These are phyloP conservation scores for Ctenoplectra terminalis DNA, from an alignment of 1,140 invertebrate genomes.

Conservation along the genomic window DNA sequence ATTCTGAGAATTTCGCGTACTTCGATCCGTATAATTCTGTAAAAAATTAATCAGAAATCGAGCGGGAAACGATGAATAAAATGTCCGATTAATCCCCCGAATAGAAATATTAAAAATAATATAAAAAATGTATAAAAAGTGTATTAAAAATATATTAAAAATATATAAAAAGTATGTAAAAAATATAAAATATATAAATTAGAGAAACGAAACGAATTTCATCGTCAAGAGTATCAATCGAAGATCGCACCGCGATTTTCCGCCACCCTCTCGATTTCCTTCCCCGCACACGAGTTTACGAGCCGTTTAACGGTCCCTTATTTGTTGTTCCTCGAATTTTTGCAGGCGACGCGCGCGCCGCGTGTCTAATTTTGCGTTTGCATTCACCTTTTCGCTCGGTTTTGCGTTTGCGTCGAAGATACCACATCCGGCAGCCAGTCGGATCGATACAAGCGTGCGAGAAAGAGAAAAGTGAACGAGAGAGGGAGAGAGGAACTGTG, in stretches of 20 bases:
- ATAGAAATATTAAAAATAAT: too few relatives aligned
- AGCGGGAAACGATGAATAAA: too few relatives aligned
- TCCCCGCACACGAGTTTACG: not conserved
- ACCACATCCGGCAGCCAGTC: constrained; percentile 65
- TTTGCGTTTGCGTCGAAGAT: constrained; percentile 68
- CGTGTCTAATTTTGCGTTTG: constrained; percentile 61
- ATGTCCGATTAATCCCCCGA: too few relatives aligned
- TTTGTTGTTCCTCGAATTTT: constrained; percentile 16
- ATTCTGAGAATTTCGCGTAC: too few relatives aligned
- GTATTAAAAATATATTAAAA: too few relatives aligned
- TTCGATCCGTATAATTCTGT: too few relatives aligned
- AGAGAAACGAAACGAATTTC: too few relatives aligned
- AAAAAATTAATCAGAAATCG: too few relatives aligned
- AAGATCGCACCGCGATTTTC: not conserved
- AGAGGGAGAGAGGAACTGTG: not conserved
- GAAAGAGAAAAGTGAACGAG: constrained; percentile 33
- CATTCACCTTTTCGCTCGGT: constrained; percentile 58
- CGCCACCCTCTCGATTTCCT: too few relatives aligned
- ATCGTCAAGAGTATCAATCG: not conserved
- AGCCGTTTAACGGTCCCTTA: not conserved
- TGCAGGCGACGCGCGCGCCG: constrained; percentile 43
- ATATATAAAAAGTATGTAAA: too few relatives aligned
- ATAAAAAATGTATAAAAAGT: too few relatives aligned
- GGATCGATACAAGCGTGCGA: constrained; percentile 64
- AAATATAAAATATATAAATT: not conserved